These are phyloP conservation scores for Nasua narica DNA, from an alignment of 2,797 vertebrate species.

Conservation along the genomic window DNA sequence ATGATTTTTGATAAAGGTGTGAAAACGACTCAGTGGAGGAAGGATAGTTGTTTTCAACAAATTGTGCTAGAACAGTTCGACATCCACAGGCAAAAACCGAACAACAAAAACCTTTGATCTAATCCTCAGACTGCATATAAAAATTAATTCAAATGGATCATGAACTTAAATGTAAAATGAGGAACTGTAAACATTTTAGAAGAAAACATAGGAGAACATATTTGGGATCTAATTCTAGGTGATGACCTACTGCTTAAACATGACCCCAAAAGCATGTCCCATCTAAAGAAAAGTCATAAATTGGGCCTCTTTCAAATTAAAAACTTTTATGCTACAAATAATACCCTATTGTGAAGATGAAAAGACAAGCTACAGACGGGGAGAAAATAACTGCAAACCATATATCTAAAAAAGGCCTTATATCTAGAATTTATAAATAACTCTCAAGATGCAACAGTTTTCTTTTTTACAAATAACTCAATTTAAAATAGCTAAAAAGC, in stretches of 20 bases:
- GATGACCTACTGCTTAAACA: not conserved
- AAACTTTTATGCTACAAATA: not conserved
- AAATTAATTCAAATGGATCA: not conserved
- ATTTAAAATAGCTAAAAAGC: not conserved
- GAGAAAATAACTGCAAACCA: not conserved
- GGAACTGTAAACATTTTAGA: not conserved
- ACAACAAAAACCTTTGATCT: not conserved
- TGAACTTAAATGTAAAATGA: not conserved
- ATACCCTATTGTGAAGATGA: not conserved
- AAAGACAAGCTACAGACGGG: not conserved
- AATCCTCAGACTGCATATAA: not conserved
- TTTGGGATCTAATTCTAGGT: not conserved
- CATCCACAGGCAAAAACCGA: not conserved
- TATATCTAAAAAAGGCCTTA: not conserved
- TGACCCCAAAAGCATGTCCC: not conserved
- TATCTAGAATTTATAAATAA: slow-evolving; percentile 33
- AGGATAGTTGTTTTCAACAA: not conserved
- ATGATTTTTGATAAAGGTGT: not conserved
- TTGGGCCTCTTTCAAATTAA: not conserved
- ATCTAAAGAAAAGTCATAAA: not conserved
- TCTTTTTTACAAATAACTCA: not conserved
- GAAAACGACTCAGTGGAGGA: not conserved
- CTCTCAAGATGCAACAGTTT: not conserved
- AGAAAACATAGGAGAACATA: not conserved
- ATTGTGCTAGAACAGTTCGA: not conserved